Evolutionary conservation across 2,888 invertebrate species (phyloP).

Genomic region (Oxystoma pomonae): DNA sequence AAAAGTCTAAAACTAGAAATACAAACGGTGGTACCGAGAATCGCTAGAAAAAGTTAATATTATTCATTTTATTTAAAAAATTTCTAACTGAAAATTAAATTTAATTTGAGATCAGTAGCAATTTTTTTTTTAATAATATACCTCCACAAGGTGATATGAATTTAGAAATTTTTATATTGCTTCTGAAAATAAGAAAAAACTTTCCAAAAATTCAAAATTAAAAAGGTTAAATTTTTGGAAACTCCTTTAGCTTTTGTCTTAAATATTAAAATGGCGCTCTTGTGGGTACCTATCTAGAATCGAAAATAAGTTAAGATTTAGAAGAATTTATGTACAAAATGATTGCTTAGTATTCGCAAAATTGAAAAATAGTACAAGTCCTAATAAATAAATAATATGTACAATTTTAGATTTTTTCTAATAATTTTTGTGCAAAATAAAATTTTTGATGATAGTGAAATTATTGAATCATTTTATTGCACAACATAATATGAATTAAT

Average conservation of each 20-base stretch:
- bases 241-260: not conserved
- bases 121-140: conserved; percentile 35
- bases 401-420: conserved; percentile 32
- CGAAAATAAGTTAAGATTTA: not conserved
- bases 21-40: conserved; percentile 35
- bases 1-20: conserved; percentile 45
- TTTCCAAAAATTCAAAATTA: not conserved
- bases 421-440: conserved; percentile 6
- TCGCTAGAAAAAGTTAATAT: not conserved
- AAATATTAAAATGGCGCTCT: not conserved
- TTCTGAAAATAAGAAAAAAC: conserved; percentile 7
- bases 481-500: conserved; percentile 9
- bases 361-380: not conserved
- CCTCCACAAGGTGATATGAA: conserved; percentile 38
- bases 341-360: conserved; percentile 32
- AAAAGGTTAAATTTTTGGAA: not conserved
- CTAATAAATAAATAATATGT: conserved; percentile 32
- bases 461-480: conserved; percentile 8
- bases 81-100: too few relatives aligned
- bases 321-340: conserved; percentile 34
- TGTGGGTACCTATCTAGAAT: not conserved
- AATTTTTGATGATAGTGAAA: conserved; percentile 13
- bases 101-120: conserved; percentile 35
- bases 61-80: not conserved
- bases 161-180: conserved; percentile 30